Percentiles rank a stretch among this genome's conserved stretches.
Conservation (phyloP, 1,140 invertebrate genomes). For the Bicyclus anynana region DNA sequence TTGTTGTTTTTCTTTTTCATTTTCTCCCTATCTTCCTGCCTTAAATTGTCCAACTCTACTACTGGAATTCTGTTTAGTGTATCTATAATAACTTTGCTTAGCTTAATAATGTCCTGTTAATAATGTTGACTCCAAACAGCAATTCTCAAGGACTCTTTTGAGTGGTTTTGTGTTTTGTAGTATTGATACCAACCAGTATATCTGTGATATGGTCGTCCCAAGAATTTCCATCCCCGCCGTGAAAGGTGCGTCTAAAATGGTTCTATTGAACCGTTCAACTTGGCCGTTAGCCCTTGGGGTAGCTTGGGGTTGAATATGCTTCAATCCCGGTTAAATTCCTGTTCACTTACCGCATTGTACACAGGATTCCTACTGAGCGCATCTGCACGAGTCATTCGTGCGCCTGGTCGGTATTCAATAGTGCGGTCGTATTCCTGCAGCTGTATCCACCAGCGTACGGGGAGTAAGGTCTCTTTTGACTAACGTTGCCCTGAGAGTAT, state of each 20-base stretch:
- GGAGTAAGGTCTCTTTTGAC: conserved; percentile 17
- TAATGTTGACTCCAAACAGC: conserved; percentile 31
- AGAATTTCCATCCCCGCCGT: conserved; percentile 18
- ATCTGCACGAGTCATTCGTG: conserved; percentile 15
- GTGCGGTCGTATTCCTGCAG: conserved; percentile 14
- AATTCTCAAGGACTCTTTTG: conserved; percentile 28
- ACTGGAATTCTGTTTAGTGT: conserved; percentile 6
- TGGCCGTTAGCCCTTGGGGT: conserved; percentile 37
- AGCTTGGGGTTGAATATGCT: conserved; percentile 31
- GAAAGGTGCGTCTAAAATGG: conserved; percentile 30
- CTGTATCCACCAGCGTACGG: conserved; percentile 20
- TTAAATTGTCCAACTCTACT: neutral
- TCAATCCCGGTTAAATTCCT: conserved; percentile 22
- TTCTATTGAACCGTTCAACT: conserved; percentile 36
- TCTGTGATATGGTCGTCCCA: conserved; percentile 32
- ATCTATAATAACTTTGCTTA: conserved; percentile 18
- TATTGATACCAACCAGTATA: conserved; percentile 37
- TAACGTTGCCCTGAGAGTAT: conserved; percentile 7
- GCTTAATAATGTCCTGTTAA: conserved; percentile 15
- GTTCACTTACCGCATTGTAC: neutral
- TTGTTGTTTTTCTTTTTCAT: conserved; percentile 27
- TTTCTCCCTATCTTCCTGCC: conserved; percentile 8
- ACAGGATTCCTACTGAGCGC: conserved; percentile 19
- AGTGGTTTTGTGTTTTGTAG: conserved; percentile 26
- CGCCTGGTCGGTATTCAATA: conserved; percentile 11